Base-by-base conservation (phyloP, 2,113 vertebrate species). In the Stegostoma tigrinum region DNA sequence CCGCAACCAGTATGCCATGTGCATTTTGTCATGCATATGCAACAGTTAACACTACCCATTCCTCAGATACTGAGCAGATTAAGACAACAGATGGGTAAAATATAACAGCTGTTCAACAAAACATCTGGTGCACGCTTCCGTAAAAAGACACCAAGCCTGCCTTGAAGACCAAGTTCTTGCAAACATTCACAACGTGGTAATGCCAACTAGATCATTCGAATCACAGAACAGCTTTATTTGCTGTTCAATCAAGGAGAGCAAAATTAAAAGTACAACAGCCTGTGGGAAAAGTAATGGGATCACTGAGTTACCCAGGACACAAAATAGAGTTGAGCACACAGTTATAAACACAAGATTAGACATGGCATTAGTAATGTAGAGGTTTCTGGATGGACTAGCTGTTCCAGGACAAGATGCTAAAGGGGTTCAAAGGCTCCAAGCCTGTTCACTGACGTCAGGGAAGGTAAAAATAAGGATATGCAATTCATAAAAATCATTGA, bases 21-120 rank as follows among this genome's bases (percentile, higher is more conserved):
- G 38, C 45, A 87, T 27, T 87, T 87, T 52, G 21, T 17, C 23
- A 52, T 80, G 78, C 34, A 80, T 19, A 38, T 87, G 48, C 42
- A 87, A 45, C 45, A 87, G 10, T 86, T 86, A 86, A 45, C 45
- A 87, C 85, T 52, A 55, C 52, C 86, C 48, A 30, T 55, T 30
- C 48, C 6, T 52, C 27, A 12, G 2, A 55, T 15, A 83, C 24
- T 1, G 38, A 30, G 45, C 7, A 89, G 38, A 38, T 83, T 38
- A 83, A 83, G 75, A 80, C 72, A 80, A 80, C 38, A 83, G 86
- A 89, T 89, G 86, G 86, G 24, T 55, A 89, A 89, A 55, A 87
- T 27, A 87, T 10, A 87, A 2, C 48, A 52, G 86, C 45, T 55
- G 86, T 89, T 89, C 8, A 48, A 45, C 24, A 89, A 55, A 87